A percentile compares a stretch with the other conserved stretches of the same genome.
phyloP scores from a whole-genome alignment of 2,797 vertebrate genomes.

The Propithecus deckenii region DNA sequence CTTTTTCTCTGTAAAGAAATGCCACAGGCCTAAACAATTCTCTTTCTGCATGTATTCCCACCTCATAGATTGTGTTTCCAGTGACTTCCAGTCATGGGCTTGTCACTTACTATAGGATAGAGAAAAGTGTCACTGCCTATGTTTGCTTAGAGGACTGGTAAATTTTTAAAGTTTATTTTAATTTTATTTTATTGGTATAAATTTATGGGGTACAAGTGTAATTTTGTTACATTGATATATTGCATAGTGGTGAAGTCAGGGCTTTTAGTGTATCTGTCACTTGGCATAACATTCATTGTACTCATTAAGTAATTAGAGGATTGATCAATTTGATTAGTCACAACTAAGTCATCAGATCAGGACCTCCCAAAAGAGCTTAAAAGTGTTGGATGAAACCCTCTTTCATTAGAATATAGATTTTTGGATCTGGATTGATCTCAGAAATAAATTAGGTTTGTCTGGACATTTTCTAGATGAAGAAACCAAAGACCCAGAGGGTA shows the following conservation, averaged over 20 bases:
- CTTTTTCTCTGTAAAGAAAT: not conserved
- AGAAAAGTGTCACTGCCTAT: not conserved
- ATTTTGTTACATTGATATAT: not conserved
- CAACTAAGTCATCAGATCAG: not conserved
- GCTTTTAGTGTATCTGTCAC: not conserved
- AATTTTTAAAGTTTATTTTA: not conserved
- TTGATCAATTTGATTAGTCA: not conserved
- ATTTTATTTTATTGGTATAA: not conserved
- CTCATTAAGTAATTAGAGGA: not conserved
- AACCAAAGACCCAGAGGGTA: not conserved
- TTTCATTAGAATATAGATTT: slow-evolving; percentile 35
- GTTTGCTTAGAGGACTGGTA: not conserved
- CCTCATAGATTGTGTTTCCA: not conserved
- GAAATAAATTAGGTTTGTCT: slow-evolving; percentile 9
- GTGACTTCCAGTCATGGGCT: not conserved
- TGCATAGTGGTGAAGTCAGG: not conserved
- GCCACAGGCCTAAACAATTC: not conserved
- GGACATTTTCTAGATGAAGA: slow-evolving; percentile 39
- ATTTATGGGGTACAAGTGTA: not conserved
- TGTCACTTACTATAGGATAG: not conserved
- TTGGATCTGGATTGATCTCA: not conserved
- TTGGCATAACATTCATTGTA: not conserved
- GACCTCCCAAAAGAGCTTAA: not conserved
- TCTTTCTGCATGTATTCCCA: not conserved
- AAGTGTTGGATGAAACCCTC: not conserved